Conservation (phyloP, 2,113 vertebrate genomes). For the Oryzias melastigma region DNA sequence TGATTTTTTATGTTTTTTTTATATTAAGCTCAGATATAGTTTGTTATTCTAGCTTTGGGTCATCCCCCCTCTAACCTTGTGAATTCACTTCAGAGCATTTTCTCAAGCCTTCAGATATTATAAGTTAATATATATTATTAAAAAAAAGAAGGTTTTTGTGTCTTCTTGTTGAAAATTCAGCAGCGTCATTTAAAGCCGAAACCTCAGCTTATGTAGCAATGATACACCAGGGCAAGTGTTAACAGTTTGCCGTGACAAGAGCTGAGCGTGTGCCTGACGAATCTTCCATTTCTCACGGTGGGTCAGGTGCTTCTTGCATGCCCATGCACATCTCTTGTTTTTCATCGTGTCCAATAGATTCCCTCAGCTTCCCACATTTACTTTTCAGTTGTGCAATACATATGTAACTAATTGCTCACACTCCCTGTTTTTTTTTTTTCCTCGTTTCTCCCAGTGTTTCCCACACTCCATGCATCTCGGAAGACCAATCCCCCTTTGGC, state of each 20-base stretch:
- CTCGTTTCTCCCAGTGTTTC: constrained; percentile 44
- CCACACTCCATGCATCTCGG: constrained; percentile 63
- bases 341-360: constrained; percentile 22
- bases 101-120: constrained; percentile 60
- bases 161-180: no score
- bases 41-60: constrained; percentile 52
- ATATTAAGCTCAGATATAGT: constrained; percentile 43
- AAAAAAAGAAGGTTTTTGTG: no score
- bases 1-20: constrained; percentile 53
- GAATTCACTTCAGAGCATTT: constrained; percentile 53
- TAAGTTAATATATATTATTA: constrained; percentile 34
- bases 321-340: constrained; percentile 41
- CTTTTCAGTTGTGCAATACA: constrained; percentile 41
- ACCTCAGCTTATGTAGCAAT: neutral
- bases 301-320: constrained; percentile 58
- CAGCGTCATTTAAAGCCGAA: constrained; percentile 10
- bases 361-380: constrained; percentile 13
- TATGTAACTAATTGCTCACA: constrained; percentile 31
- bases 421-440: constrained; percentile 14
- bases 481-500: constrained; percentile 62
- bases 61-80: constrained; percentile 52
- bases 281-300: constrained; percentile 58
- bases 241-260: constrained; percentile 18
- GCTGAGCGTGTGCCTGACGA: constrained; percentile 48
- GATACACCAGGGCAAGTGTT: constrained; percentile 38